Percentiles rank a stretch among this genome's conserved stretches.
Conservation (phyloP, 2,888 invertebrate genomes). For the Lepeophtheirus nordmannii region DNA sequence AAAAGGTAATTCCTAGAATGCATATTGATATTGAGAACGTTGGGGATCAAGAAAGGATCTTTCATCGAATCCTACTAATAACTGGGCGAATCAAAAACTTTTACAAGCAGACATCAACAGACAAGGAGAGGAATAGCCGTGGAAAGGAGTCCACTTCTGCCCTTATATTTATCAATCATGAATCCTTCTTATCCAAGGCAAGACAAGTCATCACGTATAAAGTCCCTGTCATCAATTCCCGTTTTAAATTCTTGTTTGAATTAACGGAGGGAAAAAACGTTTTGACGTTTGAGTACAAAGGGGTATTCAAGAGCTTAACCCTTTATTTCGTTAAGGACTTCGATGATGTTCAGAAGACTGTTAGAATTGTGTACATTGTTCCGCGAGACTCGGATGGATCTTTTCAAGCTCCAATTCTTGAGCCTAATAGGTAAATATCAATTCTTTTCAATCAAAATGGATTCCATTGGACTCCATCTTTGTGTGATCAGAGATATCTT, state of each 20-base stretch:
- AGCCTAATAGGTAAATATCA: background rate
- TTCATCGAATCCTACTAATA: conserved; percentile 8
- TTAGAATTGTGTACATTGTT: conserved; percentile 17
- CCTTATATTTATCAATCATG: conserved; percentile 5
- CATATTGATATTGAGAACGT: conserved; percentile 19
- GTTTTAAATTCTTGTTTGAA: conserved; percentile 5
- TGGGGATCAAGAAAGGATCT: conserved; percentile 7
- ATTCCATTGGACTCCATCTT: too few species aligned
- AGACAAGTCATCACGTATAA: background rate
- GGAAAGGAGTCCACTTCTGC: too few species aligned
- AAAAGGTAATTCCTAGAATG: background rate
- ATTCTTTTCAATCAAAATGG: too few species aligned
- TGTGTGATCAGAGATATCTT: too few species aligned
- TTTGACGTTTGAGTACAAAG: conserved; percentile 8
- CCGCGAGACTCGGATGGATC: conserved; percentile 13
- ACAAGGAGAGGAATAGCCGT: too few species aligned
- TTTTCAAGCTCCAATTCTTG: conserved; percentile 7
- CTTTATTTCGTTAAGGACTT: background rate
- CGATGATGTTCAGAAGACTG: background rate
- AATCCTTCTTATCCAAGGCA: background rate
- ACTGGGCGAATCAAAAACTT: background rate
- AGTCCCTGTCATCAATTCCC: background rate
- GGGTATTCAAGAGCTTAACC: background rate
- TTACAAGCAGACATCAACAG: background rate
- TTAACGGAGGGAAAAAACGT: background rate